Evolutionary conservation across 2,113 vertebrate genomes (phyloP).

Genomic region (Plecturocebus donacophilus): DNA sequence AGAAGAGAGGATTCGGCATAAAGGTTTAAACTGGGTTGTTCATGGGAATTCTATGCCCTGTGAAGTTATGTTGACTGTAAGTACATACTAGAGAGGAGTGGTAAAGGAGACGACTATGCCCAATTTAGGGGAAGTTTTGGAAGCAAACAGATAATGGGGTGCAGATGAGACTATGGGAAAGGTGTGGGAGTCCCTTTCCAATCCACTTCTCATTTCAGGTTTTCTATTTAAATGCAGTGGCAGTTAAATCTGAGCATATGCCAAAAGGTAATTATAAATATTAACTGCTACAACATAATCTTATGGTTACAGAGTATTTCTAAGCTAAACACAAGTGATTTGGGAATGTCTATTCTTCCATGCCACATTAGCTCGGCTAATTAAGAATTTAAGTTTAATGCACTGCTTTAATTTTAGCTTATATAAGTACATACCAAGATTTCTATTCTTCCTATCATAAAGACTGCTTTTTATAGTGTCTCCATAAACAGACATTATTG

Average conservation of each 20-base stretch:
- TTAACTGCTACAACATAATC: not conserved
- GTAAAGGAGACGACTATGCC: not conserved
- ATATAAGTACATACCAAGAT: not conserved
- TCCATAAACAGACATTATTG: not conserved
- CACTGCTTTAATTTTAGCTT: not conserved
- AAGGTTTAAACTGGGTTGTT: not conserved
- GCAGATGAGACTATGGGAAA: not conserved
- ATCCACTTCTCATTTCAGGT: not conserved
- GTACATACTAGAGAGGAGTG: not conserved
- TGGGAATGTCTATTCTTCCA: not conserved
- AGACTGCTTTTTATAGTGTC: not conserved
- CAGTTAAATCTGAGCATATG: not conserved
- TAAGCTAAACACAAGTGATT: not conserved
- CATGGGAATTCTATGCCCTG: not conserved
- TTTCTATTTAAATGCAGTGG: not conserved
- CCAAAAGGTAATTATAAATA: not conserved
- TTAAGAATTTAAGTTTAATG: not conserved
- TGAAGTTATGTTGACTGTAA: not conserved
- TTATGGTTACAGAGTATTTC: not conserved
- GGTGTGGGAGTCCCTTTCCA: not conserved
- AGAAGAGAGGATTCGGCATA: not conserved
- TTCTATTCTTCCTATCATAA: not conserved
- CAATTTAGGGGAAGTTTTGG: not conserved
- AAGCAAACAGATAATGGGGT: not conserved
- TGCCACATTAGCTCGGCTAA: not conserved